Evolutionary conservation across 2,888 invertebrate species (phyloP), one percentile per base, ranked within the genome.

Genomic region (Aspidiotus destructor): DNA sequence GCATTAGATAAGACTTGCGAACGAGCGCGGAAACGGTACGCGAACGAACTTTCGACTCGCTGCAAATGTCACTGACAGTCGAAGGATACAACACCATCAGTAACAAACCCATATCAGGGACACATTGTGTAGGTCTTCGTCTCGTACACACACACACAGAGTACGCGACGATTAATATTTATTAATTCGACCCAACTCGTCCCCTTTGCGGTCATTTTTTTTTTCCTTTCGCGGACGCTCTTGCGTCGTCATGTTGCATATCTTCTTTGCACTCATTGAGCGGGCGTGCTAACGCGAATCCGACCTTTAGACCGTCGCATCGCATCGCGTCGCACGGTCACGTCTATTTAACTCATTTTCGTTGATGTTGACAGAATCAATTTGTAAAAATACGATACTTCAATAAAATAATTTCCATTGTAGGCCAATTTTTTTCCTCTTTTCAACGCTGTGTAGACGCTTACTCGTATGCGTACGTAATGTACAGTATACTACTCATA

Each of bases 141-240:
- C 58, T 58, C 28, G 40, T 58, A 13, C 40, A 9, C 61, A 44
- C 65, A 28, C 40, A 13, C 40, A 9, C 61, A 44, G 58, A 28
- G 28, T 28, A 28, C 28, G 28, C 28, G 28, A 28, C 28, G 65
- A 65, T 65, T 65, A 65, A 65, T 58, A 65, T 65, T 65, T 65
- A 65, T 65, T 65, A 65, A 65, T 65, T 65, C 65, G 65, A 65
- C 65, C 65, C 57, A 58, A 64, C 58, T 65, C 57, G 58, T 57
- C 65, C 65, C 48, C 44, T 55, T 65, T 65, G 41, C 28, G 28
- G 44, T 54, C 55, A 57, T 16, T 65, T 57, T 65, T 65, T 57
- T 65, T 57, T 52, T 52, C 13, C 28, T 17, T n/a, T 9, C 57
- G 57, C 9, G 8, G 9, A 16, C 28, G n/a, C 28, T 28, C 10